phyloP scores from a whole-genome alignment of 2,797 vertebrate species.

The Benthosema pterotum region DNA sequence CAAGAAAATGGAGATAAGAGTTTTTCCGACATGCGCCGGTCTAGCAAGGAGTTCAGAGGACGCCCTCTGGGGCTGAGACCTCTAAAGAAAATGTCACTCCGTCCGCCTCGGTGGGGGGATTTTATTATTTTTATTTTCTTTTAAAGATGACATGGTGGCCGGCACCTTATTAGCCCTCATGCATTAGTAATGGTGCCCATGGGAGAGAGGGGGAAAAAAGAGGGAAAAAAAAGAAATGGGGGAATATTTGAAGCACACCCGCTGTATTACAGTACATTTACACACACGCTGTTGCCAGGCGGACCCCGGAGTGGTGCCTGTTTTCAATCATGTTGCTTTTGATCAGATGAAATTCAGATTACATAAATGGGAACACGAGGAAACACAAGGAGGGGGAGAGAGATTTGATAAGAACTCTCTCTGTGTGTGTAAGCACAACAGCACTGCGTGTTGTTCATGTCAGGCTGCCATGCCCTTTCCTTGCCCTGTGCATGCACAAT shows the following conservation, averaged over 20 bases:
- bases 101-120: not conserved
- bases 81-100: not conserved
- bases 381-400: not conserved
- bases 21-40: too few species aligned
- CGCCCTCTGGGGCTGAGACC: not conserved
- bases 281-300: not conserved
- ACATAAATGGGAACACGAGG: not conserved
- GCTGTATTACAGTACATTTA: constrained; percentile 16
- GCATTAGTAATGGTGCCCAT: constrained; percentile 29
- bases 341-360: constrained; percentile 15
- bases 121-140: constrained; percentile 14
- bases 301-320: not conserved
- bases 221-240: constrained; percentile 2
- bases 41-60: not conserved
- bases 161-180: constrained; percentile 27
- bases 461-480: too few species aligned
- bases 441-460: not conserved
- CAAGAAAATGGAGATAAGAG: too few species aligned
- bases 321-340: constrained; percentile 17
- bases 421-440: not conserved
- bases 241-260: too few species aligned
- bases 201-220: constrained; percentile 23
- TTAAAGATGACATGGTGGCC: constrained; percentile 30
- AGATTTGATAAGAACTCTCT: not conserved
- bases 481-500: too few species aligned